A percentile compares a stretch with the other conserved stretches of the same genome.
These are phyloP conservation scores for Lophius americanus DNA, from an alignment of 2,797 vertebrate genomes.

Conservation along the genomic window DNA sequence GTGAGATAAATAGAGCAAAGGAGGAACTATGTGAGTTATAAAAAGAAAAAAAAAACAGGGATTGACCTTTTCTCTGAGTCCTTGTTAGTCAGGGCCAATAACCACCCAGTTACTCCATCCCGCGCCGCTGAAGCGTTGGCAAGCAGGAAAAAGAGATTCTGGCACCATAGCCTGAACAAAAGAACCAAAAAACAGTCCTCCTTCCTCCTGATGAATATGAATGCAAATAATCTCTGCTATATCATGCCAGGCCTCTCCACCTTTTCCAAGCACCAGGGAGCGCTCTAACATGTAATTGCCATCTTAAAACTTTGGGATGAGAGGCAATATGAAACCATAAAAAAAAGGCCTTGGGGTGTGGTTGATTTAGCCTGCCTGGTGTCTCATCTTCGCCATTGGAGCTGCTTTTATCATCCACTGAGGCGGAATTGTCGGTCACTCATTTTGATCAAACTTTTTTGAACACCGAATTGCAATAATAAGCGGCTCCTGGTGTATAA, in stretches of 20 bases:
- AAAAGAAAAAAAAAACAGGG: constrained; percentile 2
- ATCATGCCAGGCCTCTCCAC: constrained; percentile 41
- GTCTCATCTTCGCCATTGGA: constrained; percentile 44
- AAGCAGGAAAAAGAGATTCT: constrained; percentile 30
- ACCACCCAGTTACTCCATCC: constrained; percentile 55
- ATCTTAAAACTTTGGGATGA: constrained; percentile 55
- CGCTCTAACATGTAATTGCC: constrained; percentile 44
- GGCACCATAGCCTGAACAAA: constrained; percentile 10
- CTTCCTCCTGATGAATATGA: constrained; percentile 47
- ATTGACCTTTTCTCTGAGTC: constrained; percentile 55
- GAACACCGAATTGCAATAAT: constrained; percentile 15
- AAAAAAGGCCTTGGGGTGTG: constrained; percentile 21
- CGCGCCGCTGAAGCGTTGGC: constrained; percentile 49
- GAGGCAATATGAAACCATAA: constrained; percentile 56
- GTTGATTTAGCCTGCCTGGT: constrained; percentile 22
- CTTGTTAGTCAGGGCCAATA: constrained; percentile 52
- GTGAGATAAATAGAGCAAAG: constrained; percentile 25
- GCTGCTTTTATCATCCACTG: constrained; percentile 1
- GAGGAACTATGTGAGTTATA: constrained; percentile 17
- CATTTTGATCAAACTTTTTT: constrained; percentile 17
- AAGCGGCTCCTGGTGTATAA: not conserved
- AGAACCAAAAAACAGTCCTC: constrained; percentile 14
- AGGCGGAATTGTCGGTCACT: not conserved
- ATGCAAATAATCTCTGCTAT: constrained; percentile 40
- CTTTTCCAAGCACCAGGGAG: constrained; percentile 51